These are phyloP conservation scores for Petaurus breviceps DNA, from an alignment of 2,113 vertebrate genomes.

Conservation along the genomic window DNA sequence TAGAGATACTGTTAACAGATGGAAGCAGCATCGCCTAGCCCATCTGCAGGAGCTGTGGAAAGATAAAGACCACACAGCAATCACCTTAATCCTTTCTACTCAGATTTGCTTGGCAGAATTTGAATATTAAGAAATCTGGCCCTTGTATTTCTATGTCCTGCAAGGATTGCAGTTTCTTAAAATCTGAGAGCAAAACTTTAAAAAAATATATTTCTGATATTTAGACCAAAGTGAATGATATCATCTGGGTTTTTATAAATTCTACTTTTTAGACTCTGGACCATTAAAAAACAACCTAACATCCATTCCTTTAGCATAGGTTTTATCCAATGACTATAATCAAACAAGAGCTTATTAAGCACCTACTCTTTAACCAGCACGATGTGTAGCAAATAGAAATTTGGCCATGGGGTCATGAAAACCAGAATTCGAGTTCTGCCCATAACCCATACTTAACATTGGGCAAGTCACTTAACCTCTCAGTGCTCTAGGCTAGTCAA, in stretches of 20 bases:
- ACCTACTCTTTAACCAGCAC: no score
- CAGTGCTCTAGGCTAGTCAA: no score
- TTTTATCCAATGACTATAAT: not conserved
- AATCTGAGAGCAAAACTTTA: not conserved
- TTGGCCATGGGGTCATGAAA: not conserved
- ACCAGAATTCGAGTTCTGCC: not conserved
- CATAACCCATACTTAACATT: not conserved
- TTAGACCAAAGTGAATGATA: not conserved
- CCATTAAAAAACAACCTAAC: not conserved
- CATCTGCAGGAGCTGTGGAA: not conserved
- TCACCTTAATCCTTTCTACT: constrained; percentile 9
- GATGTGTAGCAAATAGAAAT: not conserved
- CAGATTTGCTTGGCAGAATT: not conserved
- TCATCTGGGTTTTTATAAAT: not conserved
- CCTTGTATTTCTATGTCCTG: not conserved
- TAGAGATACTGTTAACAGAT: not conserved
- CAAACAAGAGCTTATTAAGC: not conserved
- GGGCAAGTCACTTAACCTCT: not conserved
- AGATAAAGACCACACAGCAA: not conserved
- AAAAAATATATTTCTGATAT: not conserved
- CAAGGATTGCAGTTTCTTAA: constrained; percentile 1
- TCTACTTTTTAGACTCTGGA: not conserved
- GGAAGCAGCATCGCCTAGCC: not conserved
- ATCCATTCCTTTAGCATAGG: not conserved
- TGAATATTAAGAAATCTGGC: constrained; percentile 3